These are phyloP conservation scores for Ceuthmochares aereus DNA, from an alignment of 2,113 vertebrate genomes.

Conservation along the genomic window DNA sequence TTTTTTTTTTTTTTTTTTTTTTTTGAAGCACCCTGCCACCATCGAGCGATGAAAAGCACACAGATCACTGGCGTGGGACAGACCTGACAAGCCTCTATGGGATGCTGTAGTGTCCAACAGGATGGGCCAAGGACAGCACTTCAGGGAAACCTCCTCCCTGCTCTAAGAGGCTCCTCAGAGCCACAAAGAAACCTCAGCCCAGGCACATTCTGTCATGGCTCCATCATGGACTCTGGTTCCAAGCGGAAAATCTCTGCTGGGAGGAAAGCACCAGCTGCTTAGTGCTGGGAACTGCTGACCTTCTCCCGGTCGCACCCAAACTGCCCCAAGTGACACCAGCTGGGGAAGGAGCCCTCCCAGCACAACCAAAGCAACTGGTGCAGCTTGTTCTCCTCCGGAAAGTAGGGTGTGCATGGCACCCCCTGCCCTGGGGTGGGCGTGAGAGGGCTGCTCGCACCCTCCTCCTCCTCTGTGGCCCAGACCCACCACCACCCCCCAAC, in stretches of 20 bases:
- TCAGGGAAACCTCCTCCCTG: background rate
- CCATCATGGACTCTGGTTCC: background rate
- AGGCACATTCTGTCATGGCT: background rate
- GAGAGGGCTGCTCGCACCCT: background rate
- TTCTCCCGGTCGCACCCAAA: background rate
- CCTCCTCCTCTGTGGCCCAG: background rate
- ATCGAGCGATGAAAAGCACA: background rate
- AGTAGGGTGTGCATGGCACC: accelerated
- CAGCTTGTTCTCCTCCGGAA: background rate
- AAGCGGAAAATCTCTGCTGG: background rate
- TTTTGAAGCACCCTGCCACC: background rate
- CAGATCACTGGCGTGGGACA: background rate
- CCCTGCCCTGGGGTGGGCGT: background rate
- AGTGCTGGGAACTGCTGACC: background rate
- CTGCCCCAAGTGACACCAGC: background rate
- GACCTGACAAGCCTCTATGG: background rate
- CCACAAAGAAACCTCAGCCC: background rate
- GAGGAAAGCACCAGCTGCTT: background rate
- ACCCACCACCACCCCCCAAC: background rate
- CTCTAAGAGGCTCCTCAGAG: background rate
- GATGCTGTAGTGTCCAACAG: background rate
- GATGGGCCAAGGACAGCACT: background rate
- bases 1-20: background rate
- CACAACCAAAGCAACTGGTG: accelerated
- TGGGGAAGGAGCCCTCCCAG: background rate